A percentile compares a stretch with the other conserved stretches of the same genome.
phyloP scores from a whole-genome alignment of 2,113 vertebrate species.

The Sterrhoptilus dennistouni region DNA sequence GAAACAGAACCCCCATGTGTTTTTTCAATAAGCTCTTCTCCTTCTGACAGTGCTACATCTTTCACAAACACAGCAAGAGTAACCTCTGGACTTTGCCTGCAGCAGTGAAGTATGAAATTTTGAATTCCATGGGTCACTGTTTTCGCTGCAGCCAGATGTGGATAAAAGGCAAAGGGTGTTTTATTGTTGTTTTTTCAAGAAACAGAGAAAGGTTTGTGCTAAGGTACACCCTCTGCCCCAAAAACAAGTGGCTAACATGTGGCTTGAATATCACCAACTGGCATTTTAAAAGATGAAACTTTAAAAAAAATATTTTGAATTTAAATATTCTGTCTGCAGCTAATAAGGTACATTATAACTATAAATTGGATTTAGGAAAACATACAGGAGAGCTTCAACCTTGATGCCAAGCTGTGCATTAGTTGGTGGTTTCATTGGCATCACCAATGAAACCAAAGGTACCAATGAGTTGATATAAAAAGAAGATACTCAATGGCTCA shows the following conservation, averaged over 20 bases:
- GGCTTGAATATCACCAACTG: conserved; percentile 68
- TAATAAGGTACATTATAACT: conserved; percentile 68
- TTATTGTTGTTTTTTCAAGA: conserved; percentile 87
- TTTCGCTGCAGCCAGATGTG: conserved; percentile 81
- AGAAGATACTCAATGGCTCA: neutral
- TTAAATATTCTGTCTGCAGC: conserved; percentile 77
- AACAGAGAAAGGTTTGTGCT: conserved; percentile 80
- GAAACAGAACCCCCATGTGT: conserved; percentile 71
- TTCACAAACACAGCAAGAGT: conserved; percentile 75
- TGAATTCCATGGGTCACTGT: conserved; percentile 84
- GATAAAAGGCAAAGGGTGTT: conserved; percentile 86
- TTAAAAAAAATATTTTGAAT: conserved; percentile 63
- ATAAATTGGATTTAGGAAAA: conserved; percentile 72
- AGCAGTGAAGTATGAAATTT: conserved; percentile 76
- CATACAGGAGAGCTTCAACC: conserved; percentile 34
- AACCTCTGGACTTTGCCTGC: conserved; percentile 72
- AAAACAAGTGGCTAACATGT: conserved; percentile 77
- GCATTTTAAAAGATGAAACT: conserved; percentile 73
- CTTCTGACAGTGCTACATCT: conserved; percentile 70
- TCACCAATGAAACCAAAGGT: neutral
- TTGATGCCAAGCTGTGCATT: conserved; percentile 52
- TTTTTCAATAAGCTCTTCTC: conserved; percentile 79
- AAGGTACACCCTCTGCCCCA: conserved; percentile 57
- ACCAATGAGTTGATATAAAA: neutral
- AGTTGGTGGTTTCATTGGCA: neutral